Base-by-base conservation (phyloP, 2,797 vertebrate genomes). In the Dendrocincla fuliginosa region DNA sequence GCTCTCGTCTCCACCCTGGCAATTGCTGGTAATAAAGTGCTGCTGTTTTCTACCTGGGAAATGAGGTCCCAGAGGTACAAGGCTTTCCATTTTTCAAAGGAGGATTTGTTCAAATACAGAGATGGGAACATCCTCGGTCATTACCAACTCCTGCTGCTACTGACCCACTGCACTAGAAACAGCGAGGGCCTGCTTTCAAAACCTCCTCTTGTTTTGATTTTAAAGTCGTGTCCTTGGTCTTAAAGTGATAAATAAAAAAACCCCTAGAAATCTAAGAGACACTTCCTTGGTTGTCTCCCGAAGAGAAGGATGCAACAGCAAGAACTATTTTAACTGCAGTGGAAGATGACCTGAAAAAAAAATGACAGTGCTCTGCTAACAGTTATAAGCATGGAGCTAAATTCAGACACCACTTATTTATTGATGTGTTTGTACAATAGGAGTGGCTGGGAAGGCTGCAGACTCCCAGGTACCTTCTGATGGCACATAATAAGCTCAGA, bases 391-490 rank as follows among this genome's bases (percentile, higher is more conserved):
- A 18, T 61, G 2, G 55, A 92, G 84, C 89, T 94, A 71, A 91
- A 94, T 85, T 82, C 92, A 96, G 90, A 77, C 61, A 32, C 81
- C 87, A 2, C 87, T 97, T 95, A 96, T 95, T 96, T 97, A 94
- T 85, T 97, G 97, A 97, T 95, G 95, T 91, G 71, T 89, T 91
- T 95, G 86, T 88, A 93, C 87, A 92, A 96, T 84, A 96, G 96
- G 80, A 73, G 92, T 57, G 91, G 90, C 89, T 95, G 90, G 87
- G 74, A 86, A 96, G 93, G 87, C 76, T 82, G 92, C 86, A 91
- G 84, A 55, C 93, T 94, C 73, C 69, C 89, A 87, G 71, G 57
- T 93, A 87, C 87, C 71, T 97, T 85, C 93, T 94, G 96, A 92
- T 73, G 77, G 81, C 95, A 95, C 78, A 39, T 96, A 95, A 97